Evolutionary conservation across 1,140 invertebrate species (phyloP).

Genomic region (Dufourea novaeangliae): DNA sequence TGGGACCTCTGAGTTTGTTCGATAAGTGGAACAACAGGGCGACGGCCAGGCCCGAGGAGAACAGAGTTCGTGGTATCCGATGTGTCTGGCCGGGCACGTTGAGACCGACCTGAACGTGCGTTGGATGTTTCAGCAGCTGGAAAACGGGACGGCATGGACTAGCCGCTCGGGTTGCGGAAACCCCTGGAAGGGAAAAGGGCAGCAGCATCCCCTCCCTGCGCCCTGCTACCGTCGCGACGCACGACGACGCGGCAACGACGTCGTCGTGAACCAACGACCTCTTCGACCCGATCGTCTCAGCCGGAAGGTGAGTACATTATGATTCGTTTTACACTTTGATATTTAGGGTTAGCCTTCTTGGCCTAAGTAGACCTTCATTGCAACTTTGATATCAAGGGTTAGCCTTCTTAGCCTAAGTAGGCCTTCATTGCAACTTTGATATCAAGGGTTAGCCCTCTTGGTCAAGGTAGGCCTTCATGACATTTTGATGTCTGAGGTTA

Average conservation of each 20-base stretch:
- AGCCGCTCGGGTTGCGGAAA: conserved; percentile 66
- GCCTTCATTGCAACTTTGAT: no score
- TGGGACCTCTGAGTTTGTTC: neutral
- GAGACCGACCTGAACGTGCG: conserved; percentile 69
- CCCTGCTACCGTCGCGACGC: conserved; percentile 53
- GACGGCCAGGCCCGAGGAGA: neutral
- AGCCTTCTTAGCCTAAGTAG: no score
- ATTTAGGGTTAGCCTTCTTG: no score
- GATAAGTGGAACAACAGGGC: neutral
- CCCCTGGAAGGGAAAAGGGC: conserved; percentile 76
- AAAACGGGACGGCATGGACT: conserved; percentile 78
- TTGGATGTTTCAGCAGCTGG: conserved; percentile 78
- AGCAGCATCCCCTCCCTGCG: conserved; percentile 63
- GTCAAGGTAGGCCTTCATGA: no score
- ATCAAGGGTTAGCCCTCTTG: no score
- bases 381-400: no score
- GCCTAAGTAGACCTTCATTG: no score
- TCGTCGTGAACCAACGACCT: conserved; percentile 71
- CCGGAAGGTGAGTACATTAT: conserved; percentile 78
- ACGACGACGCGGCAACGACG: conserved; percentile 45
- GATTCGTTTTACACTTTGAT: neutral
- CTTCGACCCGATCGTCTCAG: conserved; percentile 72
- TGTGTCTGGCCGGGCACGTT: conserved; percentile 68
- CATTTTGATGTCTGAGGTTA: no score
- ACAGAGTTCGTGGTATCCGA: conserved; percentile 46